These are phyloP conservation scores for Malthinus seriepunctatus DNA, from an alignment of 2,888 invertebrate species.

Conservation along the genomic window DNA sequence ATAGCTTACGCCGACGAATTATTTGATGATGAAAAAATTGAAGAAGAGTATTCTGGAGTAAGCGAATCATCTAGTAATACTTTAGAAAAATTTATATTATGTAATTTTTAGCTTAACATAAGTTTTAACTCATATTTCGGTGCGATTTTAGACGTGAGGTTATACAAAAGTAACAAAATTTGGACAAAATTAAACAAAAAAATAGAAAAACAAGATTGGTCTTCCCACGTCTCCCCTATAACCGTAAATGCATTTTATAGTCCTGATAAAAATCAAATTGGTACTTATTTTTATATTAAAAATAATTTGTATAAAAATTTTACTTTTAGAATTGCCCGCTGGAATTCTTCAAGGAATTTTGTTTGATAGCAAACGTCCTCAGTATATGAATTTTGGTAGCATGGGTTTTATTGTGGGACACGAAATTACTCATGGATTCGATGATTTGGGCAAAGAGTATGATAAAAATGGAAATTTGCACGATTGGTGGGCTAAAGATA, in stretches of 20 bases:
- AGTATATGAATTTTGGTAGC: constrained; percentile 51
- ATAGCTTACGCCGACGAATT: constrained; percentile 8
- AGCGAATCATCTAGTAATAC: constrained; percentile 35
- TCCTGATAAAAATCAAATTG: constrained; percentile 60
- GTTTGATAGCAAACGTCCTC: constrained; percentile 66
- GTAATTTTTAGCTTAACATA: constrained; percentile 51
- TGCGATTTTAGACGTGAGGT: constrained; percentile 56
- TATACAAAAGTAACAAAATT: constrained; percentile 53
- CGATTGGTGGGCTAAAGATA: constrained; percentile 69
- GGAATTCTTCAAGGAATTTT: constrained; percentile 87
- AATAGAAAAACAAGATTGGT: constrained; percentile 60
- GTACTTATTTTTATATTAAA: constrained; percentile 49
- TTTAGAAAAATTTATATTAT: not conserved
- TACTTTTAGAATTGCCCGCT: constrained; percentile 77
- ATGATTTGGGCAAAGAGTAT: constrained; percentile 79
- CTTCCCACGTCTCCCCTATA: constrained; percentile 56
- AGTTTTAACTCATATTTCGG: constrained; percentile 53
- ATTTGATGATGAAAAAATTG: constrained; percentile 39
- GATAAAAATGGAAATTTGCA: constrained; percentile 79
- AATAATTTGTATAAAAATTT: not conserved
- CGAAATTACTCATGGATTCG: constrained; percentile 50
- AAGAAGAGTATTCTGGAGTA: constrained; percentile 71
- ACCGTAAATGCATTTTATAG: constrained; percentile 61
- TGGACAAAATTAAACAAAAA: constrained; percentile 53
- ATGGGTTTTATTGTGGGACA: constrained; percentile 49